Conservation (phyloP, 2,888 invertebrate genomes). For the Tuta absoluta region DNA sequence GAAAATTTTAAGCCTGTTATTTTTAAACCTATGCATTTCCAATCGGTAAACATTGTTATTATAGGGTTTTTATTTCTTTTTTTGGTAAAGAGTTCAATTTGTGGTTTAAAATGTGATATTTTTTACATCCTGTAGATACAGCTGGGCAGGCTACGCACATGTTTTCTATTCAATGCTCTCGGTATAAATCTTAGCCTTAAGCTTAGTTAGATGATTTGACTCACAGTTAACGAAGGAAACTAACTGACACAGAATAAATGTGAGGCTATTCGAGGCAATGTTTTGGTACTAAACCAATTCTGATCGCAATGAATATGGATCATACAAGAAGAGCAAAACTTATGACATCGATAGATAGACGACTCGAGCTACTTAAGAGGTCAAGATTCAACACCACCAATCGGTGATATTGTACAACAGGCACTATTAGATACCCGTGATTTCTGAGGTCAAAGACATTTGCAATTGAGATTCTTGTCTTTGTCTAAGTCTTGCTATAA, state of each 20-base stretch:
- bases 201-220: slow-evolving; percentile 13
- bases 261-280: neutral
- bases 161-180: slow-evolving; percentile 3
- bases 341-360: slow-evolving; percentile 51
- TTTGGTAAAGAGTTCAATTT: too few species aligned
- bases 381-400: slow-evolving; percentile 68
- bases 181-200: neutral
- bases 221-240: neutral
- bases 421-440: slow-evolving; percentile 66
- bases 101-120: too few species aligned
- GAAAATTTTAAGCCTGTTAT: too few species aligned
- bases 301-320: slow-evolving; percentile 43
- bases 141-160: neutral
- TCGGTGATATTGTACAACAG: slow-evolving; percentile 51
- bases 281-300: neutral
- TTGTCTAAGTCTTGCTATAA: neutral
- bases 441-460: slow-evolving; percentile 69
- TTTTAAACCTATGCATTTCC: too few species aligned
- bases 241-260: slow-evolving; percentile 12
- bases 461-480: slow-evolving; percentile 14
- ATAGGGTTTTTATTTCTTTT: too few species aligned
- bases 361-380: slow-evolving; percentile 61
- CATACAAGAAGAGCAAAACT: slow-evolving; percentile 58
- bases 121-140: neutral
- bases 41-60: too few species aligned